Evolutionary conservation across 2,113 vertebrate species (phyloP), one percentile per base, ranked within the genome.

Genomic region (Notarius quadriscutis): DNA sequence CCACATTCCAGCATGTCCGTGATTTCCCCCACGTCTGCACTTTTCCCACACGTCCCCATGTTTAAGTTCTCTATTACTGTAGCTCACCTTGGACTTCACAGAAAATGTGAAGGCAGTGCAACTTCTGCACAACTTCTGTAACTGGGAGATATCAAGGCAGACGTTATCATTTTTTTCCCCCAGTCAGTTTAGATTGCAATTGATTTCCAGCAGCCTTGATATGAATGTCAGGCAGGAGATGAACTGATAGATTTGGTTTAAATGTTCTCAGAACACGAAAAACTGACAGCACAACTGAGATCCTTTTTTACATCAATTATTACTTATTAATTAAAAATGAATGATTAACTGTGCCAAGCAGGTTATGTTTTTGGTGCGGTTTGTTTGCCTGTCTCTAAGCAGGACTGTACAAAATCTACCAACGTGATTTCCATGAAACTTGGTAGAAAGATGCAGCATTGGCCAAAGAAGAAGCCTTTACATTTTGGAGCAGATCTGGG

Each of bases 1-100:
- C 57, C 53, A 51, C 58, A 17, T 87, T 62, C 78, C 62, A 34
- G 84, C 82, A 81, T 41, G 62, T 53, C 84, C 80, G 63, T 86
- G 81, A 89, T 87, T 89, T 84, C 85, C 85, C 88, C 69, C 60
- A 86, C 20, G 77, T 53, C 77, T 81, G 27, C 4, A 3, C n/a
- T 81, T 60, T 34, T 60, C 30, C 55, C 55, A 60, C 79, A 81
- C 5, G 9, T 11, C 18, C 57, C 50, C 0, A 0, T 34, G 25
- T 55, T 27, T 51, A 75, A 12, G 74, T 55, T 81, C 30, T 60
- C 57, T 81, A 83, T 48, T 51, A 65, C 57, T 41, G 18, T 48
- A 62, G 30, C 57, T 62, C 58, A 81, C 57, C 79, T 81, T 62
- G 58, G 27, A 48, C 17, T 41, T 62, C 41, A 83, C 25, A 82